Conservation (phyloP, 2,797 vertebrate species). For the Lutra lutra region DNA sequence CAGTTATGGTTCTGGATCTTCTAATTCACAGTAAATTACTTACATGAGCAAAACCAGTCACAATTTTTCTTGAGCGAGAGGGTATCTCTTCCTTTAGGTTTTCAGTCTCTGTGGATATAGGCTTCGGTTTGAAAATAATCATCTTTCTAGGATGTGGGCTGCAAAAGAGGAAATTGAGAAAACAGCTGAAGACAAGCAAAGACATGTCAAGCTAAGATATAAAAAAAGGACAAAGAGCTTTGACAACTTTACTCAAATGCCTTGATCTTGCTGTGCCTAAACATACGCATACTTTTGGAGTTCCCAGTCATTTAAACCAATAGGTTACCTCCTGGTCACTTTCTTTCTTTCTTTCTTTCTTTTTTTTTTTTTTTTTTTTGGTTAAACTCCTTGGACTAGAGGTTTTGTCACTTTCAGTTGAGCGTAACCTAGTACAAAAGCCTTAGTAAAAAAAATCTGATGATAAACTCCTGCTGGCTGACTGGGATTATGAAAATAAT, state of each 20-base stretch:
- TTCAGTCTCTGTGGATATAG: not conserved
- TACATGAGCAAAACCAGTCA: not conserved
- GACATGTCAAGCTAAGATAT: not conserved
- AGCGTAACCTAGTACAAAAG: constrained; percentile 29
- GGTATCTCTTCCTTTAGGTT: not conserved
- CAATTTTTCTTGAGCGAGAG: not conserved
- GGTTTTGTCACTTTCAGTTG: constrained; percentile 11
- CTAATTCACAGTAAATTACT: constrained; percentile 5
- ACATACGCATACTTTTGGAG: not conserved
- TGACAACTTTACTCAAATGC: not conserved
- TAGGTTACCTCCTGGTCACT: not conserved
- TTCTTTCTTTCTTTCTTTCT: not conserved
- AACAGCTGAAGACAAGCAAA: not conserved
- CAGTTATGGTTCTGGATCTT: not conserved
- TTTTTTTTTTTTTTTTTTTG: not conserved
- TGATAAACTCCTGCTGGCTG: not conserved
- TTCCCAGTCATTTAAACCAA: not conserved
- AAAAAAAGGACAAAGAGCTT: not conserved
- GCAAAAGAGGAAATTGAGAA: not conserved
- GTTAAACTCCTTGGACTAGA: not conserved
- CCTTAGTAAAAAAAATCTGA: not conserved
- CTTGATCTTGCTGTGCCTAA: not conserved
- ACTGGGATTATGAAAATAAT: not conserved
- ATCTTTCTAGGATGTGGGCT: not conserved
- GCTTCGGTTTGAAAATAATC: not conserved